Evolutionary conservation across 2,113 vertebrate species (phyloP).

Genomic region (Sylvilagus bachmani): DNA sequence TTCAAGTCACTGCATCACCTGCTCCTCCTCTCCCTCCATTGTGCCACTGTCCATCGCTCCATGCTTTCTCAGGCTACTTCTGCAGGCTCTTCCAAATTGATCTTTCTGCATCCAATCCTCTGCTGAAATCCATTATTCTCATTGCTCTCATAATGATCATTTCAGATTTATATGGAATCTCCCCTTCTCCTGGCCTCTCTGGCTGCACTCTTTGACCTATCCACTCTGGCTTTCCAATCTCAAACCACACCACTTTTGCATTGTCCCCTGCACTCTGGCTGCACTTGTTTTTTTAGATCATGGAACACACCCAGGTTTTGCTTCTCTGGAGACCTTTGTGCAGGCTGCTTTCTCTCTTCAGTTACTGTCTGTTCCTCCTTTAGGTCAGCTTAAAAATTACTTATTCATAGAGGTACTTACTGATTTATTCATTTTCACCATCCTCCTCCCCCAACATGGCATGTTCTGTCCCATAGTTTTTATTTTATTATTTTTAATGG

Average conservation of each 20-base stretch:
- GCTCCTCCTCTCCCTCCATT: accelerated
- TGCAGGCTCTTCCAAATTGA: not conserved
- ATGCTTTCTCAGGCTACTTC: no score
- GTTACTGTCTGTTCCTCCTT: not conserved
- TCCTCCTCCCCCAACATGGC: not conserved
- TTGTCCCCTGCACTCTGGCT: not conserved
- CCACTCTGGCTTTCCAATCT: accelerated
- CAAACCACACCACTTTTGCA: not conserved
- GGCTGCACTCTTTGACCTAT: not conserved
- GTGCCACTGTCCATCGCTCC: not conserved
- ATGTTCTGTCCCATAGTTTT: not conserved
- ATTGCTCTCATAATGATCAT: not conserved
- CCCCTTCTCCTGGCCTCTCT: not conserved
- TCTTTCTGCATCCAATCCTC: not conserved
- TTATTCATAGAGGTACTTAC: not conserved
- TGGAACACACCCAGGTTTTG: not conserved
- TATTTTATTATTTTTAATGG: not conserved
- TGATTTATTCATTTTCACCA: not conserved
- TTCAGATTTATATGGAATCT: not conserved
- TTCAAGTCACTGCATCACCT: not conserved
- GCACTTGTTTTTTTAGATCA: not conserved
- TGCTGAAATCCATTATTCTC: not conserved
- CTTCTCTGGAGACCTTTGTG: not conserved
- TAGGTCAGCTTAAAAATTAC: not conserved
- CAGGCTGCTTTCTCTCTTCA: not conserved